Evolutionary conservation across 30 jellyfish, hydroid and myxozoan genomes (phyloP).

Genomic region (Haliclystus octoradiatus): DNA sequence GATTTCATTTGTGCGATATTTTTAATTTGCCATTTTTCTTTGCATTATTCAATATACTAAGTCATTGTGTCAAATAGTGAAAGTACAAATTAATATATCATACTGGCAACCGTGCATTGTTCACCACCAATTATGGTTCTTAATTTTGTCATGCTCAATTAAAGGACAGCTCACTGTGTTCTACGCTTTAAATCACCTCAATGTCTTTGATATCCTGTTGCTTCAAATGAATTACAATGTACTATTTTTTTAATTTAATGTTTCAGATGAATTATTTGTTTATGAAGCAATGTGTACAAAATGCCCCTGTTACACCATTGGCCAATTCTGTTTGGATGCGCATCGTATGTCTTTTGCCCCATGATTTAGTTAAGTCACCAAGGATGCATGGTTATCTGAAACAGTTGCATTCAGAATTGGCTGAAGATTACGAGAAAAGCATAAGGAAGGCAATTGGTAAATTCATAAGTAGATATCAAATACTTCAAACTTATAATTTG

Average conservation of each 20-base stretch:
- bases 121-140: no score
- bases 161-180: no score
- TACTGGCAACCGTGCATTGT: no score
- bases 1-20: no score
- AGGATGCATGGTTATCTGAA: slow-evolving; percentile 46
- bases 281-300: slow-evolving; percentile 79
- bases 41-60: no score
- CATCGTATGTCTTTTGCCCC: slow-evolving; percentile 65
- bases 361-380: slow-evolving; percentile 47
- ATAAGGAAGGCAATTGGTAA: slow-evolving; percentile 87
- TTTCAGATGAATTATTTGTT: slow-evolving; percentile 71
- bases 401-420: slow-evolving; percentile 59
- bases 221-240: not conserved
- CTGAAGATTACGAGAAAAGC: slow-evolving; percentile 72
- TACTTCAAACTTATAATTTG: no score
- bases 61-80: no score
- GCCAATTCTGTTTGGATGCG: slow-evolving; percentile 74
- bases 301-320: slow-evolving; percentile 94
- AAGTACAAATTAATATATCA: no score
- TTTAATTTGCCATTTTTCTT: no score
- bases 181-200: no score
- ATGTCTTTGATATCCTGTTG: not conserved
- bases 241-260: not conserved
- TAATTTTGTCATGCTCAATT: no score
- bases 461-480: no score